These are phyloP conservation scores for Peromyscus melanophrys DNA, from an alignment of 2,797 vertebrate species.

Conservation along the genomic window DNA sequence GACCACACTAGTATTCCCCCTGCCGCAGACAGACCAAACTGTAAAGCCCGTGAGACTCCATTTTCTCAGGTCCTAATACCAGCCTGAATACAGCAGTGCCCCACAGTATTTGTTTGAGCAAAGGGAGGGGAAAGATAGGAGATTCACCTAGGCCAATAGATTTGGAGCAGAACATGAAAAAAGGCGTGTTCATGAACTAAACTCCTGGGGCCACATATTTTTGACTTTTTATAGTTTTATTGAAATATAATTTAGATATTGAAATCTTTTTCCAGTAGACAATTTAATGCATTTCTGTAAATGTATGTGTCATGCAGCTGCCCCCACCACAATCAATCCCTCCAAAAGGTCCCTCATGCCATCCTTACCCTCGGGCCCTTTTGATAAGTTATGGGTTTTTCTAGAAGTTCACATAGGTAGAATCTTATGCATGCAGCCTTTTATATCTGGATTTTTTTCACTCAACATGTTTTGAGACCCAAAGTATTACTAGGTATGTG, in stretches of 20 bases:
- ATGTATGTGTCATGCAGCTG: not conserved
- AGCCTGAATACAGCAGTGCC: not conserved
- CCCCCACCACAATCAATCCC: not conserved
- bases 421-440: not conserved
- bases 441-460: conserved; percentile 29
- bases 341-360: not conserved
- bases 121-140: not conserved
- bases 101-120: conserved; percentile 5
- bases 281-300: not conserved
- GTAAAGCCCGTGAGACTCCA: not conserved
- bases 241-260: conserved; percentile 11
- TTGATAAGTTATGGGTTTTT: conserved; percentile 27
- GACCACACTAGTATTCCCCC: not conserved
- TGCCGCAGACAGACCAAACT: not conserved
- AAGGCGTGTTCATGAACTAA: not conserved
- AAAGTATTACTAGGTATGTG: not conserved
- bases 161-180: not conserved
- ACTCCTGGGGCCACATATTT: not conserved
- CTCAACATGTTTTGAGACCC: conserved; percentile 32
- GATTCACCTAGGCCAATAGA: not conserved
- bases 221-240: not conserved
- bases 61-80: not conserved
- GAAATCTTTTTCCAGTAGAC: conserved; percentile 18
- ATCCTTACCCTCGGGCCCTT: not conserved
- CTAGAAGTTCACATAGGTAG: conserved; percentile 41